Conservation (phyloP, 2,797 vertebrate species). For the Champsocephalus gunnari region DNA sequence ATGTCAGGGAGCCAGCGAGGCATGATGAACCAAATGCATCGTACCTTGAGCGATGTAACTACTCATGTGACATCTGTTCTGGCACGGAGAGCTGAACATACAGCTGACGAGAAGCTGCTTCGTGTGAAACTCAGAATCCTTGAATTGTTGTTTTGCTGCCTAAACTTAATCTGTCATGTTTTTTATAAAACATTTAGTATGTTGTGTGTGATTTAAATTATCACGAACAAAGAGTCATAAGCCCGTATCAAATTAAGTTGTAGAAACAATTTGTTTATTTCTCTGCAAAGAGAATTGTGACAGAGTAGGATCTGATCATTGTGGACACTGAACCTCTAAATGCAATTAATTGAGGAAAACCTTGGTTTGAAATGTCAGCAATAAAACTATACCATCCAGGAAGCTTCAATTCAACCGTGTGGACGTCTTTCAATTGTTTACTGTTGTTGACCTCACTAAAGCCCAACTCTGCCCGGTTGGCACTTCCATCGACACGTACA, state of each 20-base stretch:
- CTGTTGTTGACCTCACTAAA: slow-evolving; percentile 13
- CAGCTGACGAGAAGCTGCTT: slow-evolving; percentile 43
- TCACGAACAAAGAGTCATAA: not conserved
- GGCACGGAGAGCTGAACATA: slow-evolving; percentile 45
- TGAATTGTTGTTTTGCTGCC: slow-evolving; percentile 8
- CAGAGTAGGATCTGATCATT: not conserved
- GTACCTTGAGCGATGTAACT: slow-evolving; percentile 70
- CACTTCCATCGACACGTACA: slow-evolving; percentile 4
- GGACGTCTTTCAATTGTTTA: not conserved
- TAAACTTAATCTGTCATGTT: not conserved
- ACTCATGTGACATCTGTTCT: slow-evolving; percentile 72
- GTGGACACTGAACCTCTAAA: not conserved
- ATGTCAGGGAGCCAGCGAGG: slow-evolving; percentile 65
- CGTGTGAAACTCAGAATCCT: slow-evolving; percentile 4
- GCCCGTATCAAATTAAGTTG: not conserved
- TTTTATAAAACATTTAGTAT: not conserved
- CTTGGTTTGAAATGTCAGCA: slow-evolving; percentile 2
- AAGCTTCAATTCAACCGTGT: slow-evolving; percentile 11
- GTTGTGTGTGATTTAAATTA: not conserved
- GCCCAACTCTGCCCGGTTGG: not conserved
- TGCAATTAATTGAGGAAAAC: slow-evolving; percentile 1
- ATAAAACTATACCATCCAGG: slow-evolving; percentile 21
- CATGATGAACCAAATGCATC: slow-evolving; percentile 71
- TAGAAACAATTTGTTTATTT: not conserved
- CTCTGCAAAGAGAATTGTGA: not conserved